A percentile compares a stretch with the other conserved stretches of the same genome.
phyloP scores from a whole-genome alignment of 2,888 invertebrate species.

The Lamellibrachia columna region DNA sequence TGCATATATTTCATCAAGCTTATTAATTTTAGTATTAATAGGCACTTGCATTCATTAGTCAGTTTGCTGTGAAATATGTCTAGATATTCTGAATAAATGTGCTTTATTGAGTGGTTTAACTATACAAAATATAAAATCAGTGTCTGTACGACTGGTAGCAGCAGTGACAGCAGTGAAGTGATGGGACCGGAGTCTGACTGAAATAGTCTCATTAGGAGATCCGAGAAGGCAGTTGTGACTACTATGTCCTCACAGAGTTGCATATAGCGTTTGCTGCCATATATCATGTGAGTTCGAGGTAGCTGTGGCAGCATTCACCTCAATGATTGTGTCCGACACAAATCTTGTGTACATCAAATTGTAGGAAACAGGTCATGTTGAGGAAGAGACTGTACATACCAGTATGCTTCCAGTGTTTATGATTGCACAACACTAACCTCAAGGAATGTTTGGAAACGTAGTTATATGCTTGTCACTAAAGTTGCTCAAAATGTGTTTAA shows the following conservation, averaged over 20 bases:
- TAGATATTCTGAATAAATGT: background rate
- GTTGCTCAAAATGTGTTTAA: slow-evolving; percentile 16
- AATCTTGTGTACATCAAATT: background rate
- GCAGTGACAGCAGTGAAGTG: background rate
- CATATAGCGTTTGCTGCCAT: background rate
- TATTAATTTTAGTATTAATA: background rate
- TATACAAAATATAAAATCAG: background rate
- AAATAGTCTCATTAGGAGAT: background rate
- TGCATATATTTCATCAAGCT: background rate
- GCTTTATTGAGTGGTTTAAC: background rate
- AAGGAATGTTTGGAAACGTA: background rate
- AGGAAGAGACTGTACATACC: background rate
- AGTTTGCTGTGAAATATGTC: background rate
- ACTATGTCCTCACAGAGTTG: background rate
- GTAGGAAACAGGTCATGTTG: background rate
- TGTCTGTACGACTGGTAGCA: background rate
- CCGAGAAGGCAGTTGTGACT: background rate
- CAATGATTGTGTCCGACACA: background rate
- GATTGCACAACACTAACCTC: background rate
- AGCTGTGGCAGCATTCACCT: background rate
- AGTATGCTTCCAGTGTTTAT: background rate
- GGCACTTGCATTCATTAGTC: background rate
- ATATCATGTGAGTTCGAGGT: background rate
- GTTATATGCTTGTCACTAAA: background rate
- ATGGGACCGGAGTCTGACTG: background rate